Base-by-base conservation (phyloP, 2,888 invertebrate genomes). In the Chorisops tibialis region DNA sequence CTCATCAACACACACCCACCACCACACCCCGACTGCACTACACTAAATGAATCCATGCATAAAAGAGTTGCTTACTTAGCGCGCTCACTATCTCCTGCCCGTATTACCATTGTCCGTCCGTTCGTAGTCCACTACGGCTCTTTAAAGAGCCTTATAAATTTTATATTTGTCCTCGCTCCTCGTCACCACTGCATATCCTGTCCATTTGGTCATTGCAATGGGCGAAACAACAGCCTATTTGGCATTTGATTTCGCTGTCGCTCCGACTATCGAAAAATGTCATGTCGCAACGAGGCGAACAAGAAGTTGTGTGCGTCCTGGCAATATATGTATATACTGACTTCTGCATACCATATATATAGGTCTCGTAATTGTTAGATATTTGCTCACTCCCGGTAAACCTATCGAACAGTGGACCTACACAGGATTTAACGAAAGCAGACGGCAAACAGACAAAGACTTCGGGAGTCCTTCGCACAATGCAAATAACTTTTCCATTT, bases 141-240 rank as follows among this genome's bases (percentile, higher is more conserved):
- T 52, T 52, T 52, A 52, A 52, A 52, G 21, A n/a, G 51, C 51
- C 38, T 52, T 39, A 52, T 52, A 52, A 37, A 52, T 52, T 52
- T 38, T 52, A 52, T 38, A 52, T 52, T 12, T 39, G 22, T 38
- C 37, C 51, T 19, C 38, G 38, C 6, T 19, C n/a, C 18, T 11
- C n/a, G 16, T 9, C 47, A 1, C 3, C 4, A 2, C 12, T 19
- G 38, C 12, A 4, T 21, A n/a, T n/a, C n/a, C n/a, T n/a, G n/a
- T n/a, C n/a, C n/a, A n/a, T n/a, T n/a, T n/a, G n/a, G n/a, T 19
- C 12, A 19, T 14, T 14, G 11, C 7, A 7, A 21, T 7, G 5
- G 14, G 37, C 35, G 21, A 37, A 51, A 19, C n/a, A n/a, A n/a
- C n/a, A n/a, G n/a, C 38, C 51, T 38, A 52, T 52, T 52, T 52